Evolutionary conservation across 1,140 invertebrate genomes (phyloP).

Genomic region (Chrysomallon squamiferum): DNA sequence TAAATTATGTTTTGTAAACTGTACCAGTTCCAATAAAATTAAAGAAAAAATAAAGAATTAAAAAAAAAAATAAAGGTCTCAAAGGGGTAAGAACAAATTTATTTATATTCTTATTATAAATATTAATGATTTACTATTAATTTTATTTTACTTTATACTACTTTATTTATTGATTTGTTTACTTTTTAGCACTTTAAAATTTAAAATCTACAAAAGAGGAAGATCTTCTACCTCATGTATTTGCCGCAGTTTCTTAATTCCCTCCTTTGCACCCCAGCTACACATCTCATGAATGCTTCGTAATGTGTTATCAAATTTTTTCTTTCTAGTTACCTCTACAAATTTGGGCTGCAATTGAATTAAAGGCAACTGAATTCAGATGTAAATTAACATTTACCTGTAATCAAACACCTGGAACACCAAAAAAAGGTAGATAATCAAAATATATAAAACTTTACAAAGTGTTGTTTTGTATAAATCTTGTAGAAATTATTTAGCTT

Average conservation of each 20-base stretch:
- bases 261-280: slow-evolving; percentile 57
- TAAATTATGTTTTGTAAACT: too few relatives aligned
- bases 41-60: too few relatives aligned
- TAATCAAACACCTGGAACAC: background rate
- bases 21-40: too few relatives aligned
- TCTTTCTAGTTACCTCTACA: slow-evolving; percentile 40
- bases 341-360: slow-evolving; percentile 43
- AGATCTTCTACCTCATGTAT: slow-evolving; percentile 55
- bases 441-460: background rate
- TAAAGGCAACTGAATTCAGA: background rate
- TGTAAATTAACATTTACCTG: background rate
- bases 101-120: too few relatives aligned
- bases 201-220: too few relatives aligned
- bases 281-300: slow-evolving; percentile 55
- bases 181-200: too few relatives aligned
- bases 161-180: too few relatives aligned
- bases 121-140: too few relatives aligned
- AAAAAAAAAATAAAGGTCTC: too few relatives aligned
- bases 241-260: slow-evolving; percentile 44
- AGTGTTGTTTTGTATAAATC: background rate
- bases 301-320: slow-evolving; percentile 51
- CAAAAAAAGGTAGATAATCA: background rate
- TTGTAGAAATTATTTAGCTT: background rate
- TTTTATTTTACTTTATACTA: too few relatives aligned
- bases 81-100: too few relatives aligned